Evolutionary conservation across 2,797 vertebrate genomes (phyloP).

Genomic region (Rhincodon typus): DNA sequence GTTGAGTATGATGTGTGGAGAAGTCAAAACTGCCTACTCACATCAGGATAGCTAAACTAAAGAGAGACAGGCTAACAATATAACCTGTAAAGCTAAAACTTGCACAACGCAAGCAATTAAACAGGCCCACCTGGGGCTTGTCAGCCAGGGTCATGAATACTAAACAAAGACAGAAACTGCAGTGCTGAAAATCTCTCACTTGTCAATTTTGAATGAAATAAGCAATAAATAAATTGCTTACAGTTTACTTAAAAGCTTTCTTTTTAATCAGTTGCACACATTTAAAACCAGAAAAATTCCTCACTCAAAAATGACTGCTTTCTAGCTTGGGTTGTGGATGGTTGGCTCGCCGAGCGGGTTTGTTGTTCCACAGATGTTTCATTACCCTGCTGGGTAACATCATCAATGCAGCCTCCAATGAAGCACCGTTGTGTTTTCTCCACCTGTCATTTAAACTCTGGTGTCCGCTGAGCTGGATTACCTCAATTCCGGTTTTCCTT

Average conservation of each 20-base stretch:
- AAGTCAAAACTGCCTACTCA: neutral
- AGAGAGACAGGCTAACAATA: neutral
- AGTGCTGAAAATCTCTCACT: neutral
- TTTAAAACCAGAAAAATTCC: neutral
- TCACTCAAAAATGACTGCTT: too few species aligned
- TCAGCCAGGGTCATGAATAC: neutral
- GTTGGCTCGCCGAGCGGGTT: too few species aligned
- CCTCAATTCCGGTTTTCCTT: too few species aligned
- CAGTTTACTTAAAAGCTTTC: neutral
- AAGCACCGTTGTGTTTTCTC: too few species aligned
- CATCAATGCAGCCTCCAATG: too few species aligned
- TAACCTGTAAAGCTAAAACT: neutral
- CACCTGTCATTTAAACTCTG: too few species aligned
- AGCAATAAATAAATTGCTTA: neutral
- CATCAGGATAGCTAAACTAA: neutral
- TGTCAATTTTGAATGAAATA: neutral
- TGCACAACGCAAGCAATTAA: neutral
- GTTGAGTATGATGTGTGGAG: neutral
- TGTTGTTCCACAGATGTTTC: too few species aligned
- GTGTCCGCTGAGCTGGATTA: too few species aligned
- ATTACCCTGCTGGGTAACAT: too few species aligned
- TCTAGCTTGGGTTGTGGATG: too few species aligned
- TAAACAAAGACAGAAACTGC: neutral
- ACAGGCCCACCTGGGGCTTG: too few species aligned
- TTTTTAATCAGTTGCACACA: neutral